Base-by-base conservation (phyloP, 2,113 vertebrate species). In the western clawed frog (Xenopus tropicalis) region DNA sequence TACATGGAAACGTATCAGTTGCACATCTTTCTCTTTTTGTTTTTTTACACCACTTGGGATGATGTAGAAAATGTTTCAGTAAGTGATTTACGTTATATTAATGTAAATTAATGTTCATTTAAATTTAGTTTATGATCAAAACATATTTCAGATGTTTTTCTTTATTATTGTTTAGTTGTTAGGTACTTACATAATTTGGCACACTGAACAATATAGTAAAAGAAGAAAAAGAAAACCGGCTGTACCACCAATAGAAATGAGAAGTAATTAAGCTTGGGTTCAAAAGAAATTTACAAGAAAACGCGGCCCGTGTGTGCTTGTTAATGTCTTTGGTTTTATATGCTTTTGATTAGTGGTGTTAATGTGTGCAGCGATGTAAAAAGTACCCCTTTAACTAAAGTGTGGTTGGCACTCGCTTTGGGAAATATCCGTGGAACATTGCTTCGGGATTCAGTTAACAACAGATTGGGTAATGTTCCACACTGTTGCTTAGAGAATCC, bases 1-100 rank as follows among this genome's bases (percentile, higher is more conserved):
- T 90, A 87, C 86, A 89, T 85, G 90, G 89, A 86, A 86, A 83
- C 85, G 90, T 90, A 92, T 86, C 84, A 82, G 71, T 86, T 83
- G 88, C 88, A 91, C 89, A 89, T 89, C 88, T 83, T 81, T 77
- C 19, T 54, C 16, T 17, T n/a, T 54, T 54, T 80, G 85, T 74
- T 71, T 74, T 83, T 86, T 73, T 82, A 87, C 90, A 91, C 91
- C 20, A 4, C 4, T 24, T 59, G 57, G 57, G 12, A 59, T 59
- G 57, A 23, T 59, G 57, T 22, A 13, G 57, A 14, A 13, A 59
- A 22, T 23, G 20, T 23, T 59, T 59, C 11, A 23, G 21, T 11
- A 23, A 57, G 54, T 57, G 46, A 57, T 20, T 19, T 57, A n/a
- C 10, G 10, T 37, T 37, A 37, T 37, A 37, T 4, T 3, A 9